Conservation (phyloP, 1,140 invertebrate species). For the Tachypleus tridentatus region DNA sequence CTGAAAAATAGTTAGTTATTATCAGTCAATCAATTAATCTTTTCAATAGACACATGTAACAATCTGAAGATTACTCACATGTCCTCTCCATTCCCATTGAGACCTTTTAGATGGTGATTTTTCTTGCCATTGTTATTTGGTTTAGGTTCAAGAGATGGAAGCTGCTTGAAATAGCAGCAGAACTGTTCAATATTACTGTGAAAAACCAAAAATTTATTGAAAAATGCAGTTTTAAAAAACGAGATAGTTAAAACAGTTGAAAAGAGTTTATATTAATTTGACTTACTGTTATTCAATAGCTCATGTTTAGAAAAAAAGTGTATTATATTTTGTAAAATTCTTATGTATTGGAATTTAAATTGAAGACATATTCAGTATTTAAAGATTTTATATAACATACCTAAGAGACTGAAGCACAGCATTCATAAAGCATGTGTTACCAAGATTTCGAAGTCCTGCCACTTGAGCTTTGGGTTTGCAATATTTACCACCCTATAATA, state of each 20-base stretch:
- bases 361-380: too few relatives aligned
- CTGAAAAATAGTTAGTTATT: too few relatives aligned
- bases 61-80: constrained; percentile 29
- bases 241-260: background rate
- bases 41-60: too few relatives aligned
- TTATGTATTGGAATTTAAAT: too few relatives aligned
- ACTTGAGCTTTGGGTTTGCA: constrained; percentile 35
- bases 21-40: too few relatives aligned
- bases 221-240: background rate
- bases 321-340: too few relatives aligned
- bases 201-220: constrained; percentile 19
- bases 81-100: constrained; percentile 39
- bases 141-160: constrained; percentile 54
- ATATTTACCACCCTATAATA: background rate
- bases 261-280: background rate
- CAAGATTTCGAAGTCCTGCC: constrained; percentile 66
- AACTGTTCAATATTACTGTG: constrained; percentile 69
- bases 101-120: constrained; percentile 23
- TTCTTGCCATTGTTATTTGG: constrained; percentile 28
- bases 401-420: constrained; percentile 69
- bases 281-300: too few relatives aligned
- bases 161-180: constrained; percentile 63
- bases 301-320: too few relatives aligned
- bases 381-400: constrained; percentile 28
- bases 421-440: constrained; percentile 84